These are phyloP conservation scores for Notamacropus eugenii DNA, from an alignment of 2,797 vertebrate genomes.

Conservation along the genomic window DNA sequence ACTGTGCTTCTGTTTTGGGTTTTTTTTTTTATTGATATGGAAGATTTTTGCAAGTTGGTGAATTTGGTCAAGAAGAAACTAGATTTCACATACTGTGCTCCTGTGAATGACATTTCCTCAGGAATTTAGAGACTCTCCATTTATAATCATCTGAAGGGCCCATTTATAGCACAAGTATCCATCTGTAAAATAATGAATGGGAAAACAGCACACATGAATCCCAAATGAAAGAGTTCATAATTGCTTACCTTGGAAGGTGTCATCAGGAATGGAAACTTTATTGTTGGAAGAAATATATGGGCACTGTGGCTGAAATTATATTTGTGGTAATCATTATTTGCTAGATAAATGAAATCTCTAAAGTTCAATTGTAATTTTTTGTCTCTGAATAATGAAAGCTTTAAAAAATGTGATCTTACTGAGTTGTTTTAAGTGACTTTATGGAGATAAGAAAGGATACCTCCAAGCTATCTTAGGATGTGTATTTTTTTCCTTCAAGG, in stretches of 20 bases:
- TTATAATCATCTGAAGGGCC: slow-evolving; percentile 24
- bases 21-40: neutral
- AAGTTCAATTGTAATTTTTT: neutral
- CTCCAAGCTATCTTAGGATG: neutral
- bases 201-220: neutral
- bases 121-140: neutral
- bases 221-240: slow-evolving; percentile 26
- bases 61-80: slow-evolving; percentile 3
- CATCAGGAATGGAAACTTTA: neutral
- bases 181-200: slow-evolving; percentile 8
- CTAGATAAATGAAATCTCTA: neutral
- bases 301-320: neutral
- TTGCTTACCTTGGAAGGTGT: neutral
- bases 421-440: neutral
- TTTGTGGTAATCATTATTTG: neutral
- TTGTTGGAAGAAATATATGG: neutral
- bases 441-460: neutral
- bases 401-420: neutral
- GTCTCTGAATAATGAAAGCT: slow-evolving; percentile 15
- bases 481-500: neutral
- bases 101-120: slow-evolving; percentile 12
- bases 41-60: slow-evolving; percentile 19
- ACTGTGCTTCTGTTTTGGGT: neutral
- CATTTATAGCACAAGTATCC: slow-evolving; percentile 27
- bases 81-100: neutral